Evolutionary conservation across 2,113 vertebrate species (phyloP).

Genomic region (Phyllostomus discolor): DNA sequence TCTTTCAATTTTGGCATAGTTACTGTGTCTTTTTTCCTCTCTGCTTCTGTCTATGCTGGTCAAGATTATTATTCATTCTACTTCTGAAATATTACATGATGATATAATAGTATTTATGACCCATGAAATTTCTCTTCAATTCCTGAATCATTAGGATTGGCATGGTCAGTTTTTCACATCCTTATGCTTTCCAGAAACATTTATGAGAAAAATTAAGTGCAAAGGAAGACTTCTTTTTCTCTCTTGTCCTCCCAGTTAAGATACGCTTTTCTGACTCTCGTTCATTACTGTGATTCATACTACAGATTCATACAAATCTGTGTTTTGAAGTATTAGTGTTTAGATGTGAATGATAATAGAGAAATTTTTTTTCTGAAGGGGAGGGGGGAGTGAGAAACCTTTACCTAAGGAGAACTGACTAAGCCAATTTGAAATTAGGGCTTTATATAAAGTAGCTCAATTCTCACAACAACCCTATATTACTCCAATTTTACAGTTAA

Average conservation of each 20-base stretch:
- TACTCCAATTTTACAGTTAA: background rate
- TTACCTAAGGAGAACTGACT: background rate
- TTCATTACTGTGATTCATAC: background rate
- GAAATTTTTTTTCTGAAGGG: background rate
- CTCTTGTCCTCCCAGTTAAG: background rate
- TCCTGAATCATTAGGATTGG: constrained; percentile 1
- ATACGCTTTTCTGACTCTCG: background rate
- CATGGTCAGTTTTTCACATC: background rate
- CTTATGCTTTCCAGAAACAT: constrained; percentile 2
- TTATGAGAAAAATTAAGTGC: background rate
- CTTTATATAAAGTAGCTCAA: background rate
- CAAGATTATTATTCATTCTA: background rate
- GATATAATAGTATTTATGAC: background rate
- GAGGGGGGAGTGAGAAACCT: background rate
- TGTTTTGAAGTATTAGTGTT: background rate
- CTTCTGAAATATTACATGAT: constrained; percentile 20
- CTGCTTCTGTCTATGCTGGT: background rate
- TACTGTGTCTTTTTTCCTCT: background rate
- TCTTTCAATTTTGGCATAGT: background rate
- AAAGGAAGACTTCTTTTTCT: background rate
- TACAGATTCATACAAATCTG: background rate
- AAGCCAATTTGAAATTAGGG: background rate
- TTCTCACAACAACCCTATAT: background rate
- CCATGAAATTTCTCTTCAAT: background rate
- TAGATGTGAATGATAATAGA: background rate